Evolutionary conservation across 2,797 vertebrate species (phyloP), one percentile per base, ranked within the genome.

Genomic region (Ctenochaetus hawaiiensis): DNA sequence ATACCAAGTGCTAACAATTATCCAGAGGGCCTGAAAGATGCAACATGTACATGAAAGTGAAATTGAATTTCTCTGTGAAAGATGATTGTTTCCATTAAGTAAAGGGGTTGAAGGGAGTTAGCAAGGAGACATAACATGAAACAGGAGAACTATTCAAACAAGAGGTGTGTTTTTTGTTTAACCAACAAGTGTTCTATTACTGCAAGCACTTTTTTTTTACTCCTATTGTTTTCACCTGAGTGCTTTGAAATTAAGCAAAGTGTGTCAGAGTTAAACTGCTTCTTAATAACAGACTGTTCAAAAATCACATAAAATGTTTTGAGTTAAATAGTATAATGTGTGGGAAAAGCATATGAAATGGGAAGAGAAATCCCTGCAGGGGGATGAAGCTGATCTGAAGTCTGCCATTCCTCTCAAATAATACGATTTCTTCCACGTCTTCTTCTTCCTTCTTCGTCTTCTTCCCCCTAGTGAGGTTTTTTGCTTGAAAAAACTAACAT

Each of bases 361-460:
- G 53, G 44, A 53, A 76, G 75, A 72, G 18, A 62, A 77, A 78
- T 77, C 77, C 67, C 64, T 37, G 58, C 77, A 48, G 67, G 4
- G 49, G 64, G 57, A 77, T 67, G 34, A 26, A 70, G 66, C 60
- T 72, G 75, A 87, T 89, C 61, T 74, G 56, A 82, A 86, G 69
- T 74, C 53, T 80, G 70, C 49, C 72, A 56, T 75, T 90, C 58
- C 58, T 81, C 62, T 78, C 85, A 49, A 88, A 81, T 84, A 89
- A 86, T 75, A 53, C 17, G 2, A 74, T 81, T 82, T 73, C 44
- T 77, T 81, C 78, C 47, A 71, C 66, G 43, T 63, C 53, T 66
- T 59, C 30, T 62, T 52, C 5, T 6, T 13, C 48, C 51, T 37
- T 22, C 56, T 52, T 5, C 53, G 59, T 59, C 64, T 67, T 61